phyloP scores from a whole-genome alignment of 2,888 invertebrate genomes.

The Lepidonotus clava region DNA sequence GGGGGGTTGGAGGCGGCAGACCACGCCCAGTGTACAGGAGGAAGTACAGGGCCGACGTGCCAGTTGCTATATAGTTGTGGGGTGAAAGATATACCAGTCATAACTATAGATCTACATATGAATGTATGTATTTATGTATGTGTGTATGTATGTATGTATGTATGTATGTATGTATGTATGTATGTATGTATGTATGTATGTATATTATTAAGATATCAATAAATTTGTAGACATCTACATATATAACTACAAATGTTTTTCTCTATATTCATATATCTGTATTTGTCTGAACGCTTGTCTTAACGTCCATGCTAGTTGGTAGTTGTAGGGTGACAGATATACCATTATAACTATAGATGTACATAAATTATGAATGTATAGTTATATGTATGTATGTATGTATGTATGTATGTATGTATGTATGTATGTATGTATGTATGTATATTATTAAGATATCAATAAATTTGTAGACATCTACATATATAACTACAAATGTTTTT shows the following conservation, averaged over 20 bases:
- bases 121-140: not conserved
- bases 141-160: not conserved
- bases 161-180: not conserved
- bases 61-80: not conserved
- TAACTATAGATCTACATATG: not conserved
- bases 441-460: not conserved
- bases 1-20: not conserved
- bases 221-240: not conserved
- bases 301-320: not conserved
- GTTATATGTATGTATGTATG: not conserved
- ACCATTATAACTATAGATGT: not conserved
- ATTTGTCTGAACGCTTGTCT: too few relatives aligned
- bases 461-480: not conserved
- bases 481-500: too few relatives aligned
- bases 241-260: too few relatives aligned
- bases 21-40: not conserved
- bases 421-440: not conserved
- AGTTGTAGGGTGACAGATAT: not conserved
- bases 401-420: not conserved
- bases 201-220: not conserved
- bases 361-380: not conserved
- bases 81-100: not conserved
- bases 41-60: not conserved
- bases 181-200: not conserved
- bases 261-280: too few relatives aligned